phyloP scores from a whole-genome alignment of 2,113 vertebrate genomes.

The Pseudopodoces humilis region DNA sequence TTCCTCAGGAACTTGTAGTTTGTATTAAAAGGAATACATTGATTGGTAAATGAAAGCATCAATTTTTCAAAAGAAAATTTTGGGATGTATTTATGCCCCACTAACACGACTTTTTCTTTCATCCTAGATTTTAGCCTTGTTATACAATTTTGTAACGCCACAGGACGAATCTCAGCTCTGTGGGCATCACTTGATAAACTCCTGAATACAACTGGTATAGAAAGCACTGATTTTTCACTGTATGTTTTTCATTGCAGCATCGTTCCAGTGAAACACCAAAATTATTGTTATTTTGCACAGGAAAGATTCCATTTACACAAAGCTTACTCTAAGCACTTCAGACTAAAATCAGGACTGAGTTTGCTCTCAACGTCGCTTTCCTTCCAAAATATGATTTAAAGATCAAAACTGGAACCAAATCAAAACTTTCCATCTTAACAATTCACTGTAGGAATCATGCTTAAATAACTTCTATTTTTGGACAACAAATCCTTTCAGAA shows the following conservation, averaged over 20 bases:
- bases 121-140: background rate
- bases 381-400: background rate
- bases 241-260: background rate
- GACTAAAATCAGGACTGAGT: background rate
- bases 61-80: background rate
- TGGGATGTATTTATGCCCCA: background rate
- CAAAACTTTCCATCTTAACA: background rate
- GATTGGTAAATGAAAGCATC: background rate
- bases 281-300: background rate
- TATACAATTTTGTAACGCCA: background rate
- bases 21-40: background rate
- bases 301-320: background rate
- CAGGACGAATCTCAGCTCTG: background rate
- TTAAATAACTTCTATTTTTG: background rate
- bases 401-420: background rate
- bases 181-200: background rate
- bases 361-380: background rate
- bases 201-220: background rate
- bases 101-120: background rate
- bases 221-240: background rate
- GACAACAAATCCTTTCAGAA: background rate
- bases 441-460: background rate
- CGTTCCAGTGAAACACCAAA: background rate
- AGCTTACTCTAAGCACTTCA: background rate
- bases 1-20: background rate